Conservation (phyloP, 2,797 vertebrate species). For the Enteromius viviparus region DNA sequence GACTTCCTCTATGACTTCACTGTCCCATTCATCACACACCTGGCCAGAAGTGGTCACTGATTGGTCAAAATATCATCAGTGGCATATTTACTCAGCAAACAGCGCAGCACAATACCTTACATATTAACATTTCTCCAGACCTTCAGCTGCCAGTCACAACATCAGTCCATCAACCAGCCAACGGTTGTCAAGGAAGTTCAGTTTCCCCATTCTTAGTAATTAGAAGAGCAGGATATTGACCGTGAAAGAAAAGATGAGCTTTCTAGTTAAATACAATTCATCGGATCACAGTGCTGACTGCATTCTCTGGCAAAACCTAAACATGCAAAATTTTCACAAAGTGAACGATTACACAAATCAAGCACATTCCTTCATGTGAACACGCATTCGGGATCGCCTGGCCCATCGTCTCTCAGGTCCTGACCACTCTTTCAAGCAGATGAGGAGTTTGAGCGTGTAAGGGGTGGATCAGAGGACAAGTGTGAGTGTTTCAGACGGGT, state of each 20-base stretch:
- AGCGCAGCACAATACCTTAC: constrained; percentile 3
- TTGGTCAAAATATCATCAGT: constrained; percentile 20
- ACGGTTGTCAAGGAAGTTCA: neutral
- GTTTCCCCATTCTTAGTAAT: neutral
- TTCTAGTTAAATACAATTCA: neutral
- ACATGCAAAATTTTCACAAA: neutral
- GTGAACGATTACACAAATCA: constrained; percentile 11
- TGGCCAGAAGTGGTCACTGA: constrained; percentile 12
- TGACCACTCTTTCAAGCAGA: constrained; percentile 21
- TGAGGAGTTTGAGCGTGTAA: constrained; percentile 1
- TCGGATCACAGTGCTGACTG: neutral
- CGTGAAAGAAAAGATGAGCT: neutral
- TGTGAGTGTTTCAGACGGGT: neutral
- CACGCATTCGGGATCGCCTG: neutral
- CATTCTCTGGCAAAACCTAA: neutral
- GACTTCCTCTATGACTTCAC: constrained; percentile 28
- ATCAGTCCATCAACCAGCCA: constrained; percentile 6
- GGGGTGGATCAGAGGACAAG: constrained; percentile 27
- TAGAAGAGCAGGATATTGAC: neutral
- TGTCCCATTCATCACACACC: constrained; percentile 20
- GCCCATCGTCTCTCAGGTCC: neutral
- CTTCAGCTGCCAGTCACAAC: constrained; percentile 8
- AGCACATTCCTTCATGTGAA: neutral
- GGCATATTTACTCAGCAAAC: constrained; percentile 39
- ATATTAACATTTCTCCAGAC: constrained; percentile 22